Evolutionary conservation across 2,113 vertebrate species (phyloP).

Genomic region (Ciconia maguari): DNA sequence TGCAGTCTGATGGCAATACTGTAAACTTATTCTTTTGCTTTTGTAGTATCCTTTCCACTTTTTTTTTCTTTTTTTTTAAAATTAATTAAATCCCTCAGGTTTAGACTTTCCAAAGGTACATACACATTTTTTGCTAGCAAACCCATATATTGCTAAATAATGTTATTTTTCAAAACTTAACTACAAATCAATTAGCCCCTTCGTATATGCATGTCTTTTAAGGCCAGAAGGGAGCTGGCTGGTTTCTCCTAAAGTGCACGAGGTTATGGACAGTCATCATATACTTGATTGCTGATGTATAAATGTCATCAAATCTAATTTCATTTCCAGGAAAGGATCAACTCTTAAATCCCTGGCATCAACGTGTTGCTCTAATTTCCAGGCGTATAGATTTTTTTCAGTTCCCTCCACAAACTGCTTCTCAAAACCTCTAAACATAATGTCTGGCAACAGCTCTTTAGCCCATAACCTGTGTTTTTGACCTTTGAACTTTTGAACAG

Average conservation of each 20-base stretch:
- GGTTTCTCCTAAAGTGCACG: neutral
- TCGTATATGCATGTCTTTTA: neutral
- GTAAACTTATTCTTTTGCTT: neutral
- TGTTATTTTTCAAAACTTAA: neutral
- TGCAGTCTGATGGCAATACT: neutral
- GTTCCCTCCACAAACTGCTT: neutral
- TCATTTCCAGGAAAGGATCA: neutral
- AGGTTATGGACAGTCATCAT: neutral
- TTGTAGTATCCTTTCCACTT: neutral
- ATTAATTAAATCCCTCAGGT: neutral
- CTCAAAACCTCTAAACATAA: neutral
- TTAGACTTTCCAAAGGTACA: neutral
- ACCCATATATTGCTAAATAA: neutral
- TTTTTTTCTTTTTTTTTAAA: neutral
- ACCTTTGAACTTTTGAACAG: neutral
- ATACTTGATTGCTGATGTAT: neutral
- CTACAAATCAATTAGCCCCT: neutral
- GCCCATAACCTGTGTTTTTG: neutral
- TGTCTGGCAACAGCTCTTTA: neutral
- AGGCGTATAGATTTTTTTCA: neutral
- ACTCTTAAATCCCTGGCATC: neutral
- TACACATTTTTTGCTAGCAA: neutral
- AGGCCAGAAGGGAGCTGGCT: neutral
- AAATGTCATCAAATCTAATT: neutral
- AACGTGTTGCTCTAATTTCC: neutral